Conservation (phyloP, 2,888 invertebrate species). For the Agriopis aurantiaria region DNA sequence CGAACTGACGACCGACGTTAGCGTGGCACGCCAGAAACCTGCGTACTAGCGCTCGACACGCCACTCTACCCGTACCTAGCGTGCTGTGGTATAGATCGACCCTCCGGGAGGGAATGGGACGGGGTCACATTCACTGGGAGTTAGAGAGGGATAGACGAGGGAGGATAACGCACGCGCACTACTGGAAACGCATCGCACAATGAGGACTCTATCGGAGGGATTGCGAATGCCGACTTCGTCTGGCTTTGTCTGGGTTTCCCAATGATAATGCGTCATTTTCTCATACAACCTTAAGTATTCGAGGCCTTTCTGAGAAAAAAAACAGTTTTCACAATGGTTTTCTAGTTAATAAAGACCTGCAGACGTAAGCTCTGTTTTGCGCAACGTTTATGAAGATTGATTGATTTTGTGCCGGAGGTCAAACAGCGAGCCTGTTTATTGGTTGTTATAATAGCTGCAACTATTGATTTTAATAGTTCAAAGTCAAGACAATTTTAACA, state of each 20-base stretch:
- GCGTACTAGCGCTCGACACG: slow-evolving; percentile 79
- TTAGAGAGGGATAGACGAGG: slow-evolving; percentile 63
- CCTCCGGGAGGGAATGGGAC: slow-evolving; percentile 76
- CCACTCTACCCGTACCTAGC: slow-evolving; percentile 82
- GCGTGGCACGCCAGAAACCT: slow-evolving; percentile 78
- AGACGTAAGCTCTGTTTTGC: slow-evolving; percentile 20
- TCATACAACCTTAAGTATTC: slow-evolving; percentile 27
- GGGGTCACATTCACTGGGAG: slow-evolving; percentile 46
- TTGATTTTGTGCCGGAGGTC: slow-evolving; percentile 33
- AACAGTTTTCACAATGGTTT: background rate
- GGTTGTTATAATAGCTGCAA: slow-evolving; percentile 18
- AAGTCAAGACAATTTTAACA: slow-evolving; percentile 3
- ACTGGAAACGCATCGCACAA: slow-evolving; percentile 75
- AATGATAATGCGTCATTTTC: slow-evolving; percentile 81
- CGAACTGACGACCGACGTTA: slow-evolving; percentile 73
- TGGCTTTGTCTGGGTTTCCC: slow-evolving; percentile 83
- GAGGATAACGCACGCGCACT: slow-evolving; percentile 81
- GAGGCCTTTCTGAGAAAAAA: background rate
- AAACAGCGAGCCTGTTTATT: slow-evolving; percentile 28
- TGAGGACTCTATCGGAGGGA: slow-evolving; percentile 75
- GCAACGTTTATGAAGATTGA: slow-evolving; percentile 31
- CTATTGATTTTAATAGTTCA: slow-evolving; percentile 26
- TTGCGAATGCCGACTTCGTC: slow-evolving; percentile 80
- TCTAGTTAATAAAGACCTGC: background rate
- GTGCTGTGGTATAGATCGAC: slow-evolving; percentile 80